Evolutionary conservation across 2,888 invertebrate genomes (phyloP), one percentile per base, ranked within the genome.

Genomic region (Caenorhabditis becei): DNA sequence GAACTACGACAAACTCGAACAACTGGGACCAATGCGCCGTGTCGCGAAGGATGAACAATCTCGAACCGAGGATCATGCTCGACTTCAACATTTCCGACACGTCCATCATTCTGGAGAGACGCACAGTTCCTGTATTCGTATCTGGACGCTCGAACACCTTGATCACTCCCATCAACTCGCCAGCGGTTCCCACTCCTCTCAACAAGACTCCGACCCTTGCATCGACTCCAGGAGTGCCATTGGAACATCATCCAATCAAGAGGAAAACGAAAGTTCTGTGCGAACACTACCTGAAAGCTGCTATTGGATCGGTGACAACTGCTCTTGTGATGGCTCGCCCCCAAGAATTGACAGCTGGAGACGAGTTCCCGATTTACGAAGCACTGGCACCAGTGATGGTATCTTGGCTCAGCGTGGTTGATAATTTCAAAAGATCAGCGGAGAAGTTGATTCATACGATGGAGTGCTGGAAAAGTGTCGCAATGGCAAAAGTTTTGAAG

Each of bases 311-410:
- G 5, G 65, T 87, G 1, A 63, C 71, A n/a, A 77, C 83, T 10
- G 66, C 82, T 1, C 78, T 86, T 49, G 86, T 86, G 4, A 84
- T 87, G 80, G 85, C 86, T 37, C 77, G 82, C 8, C 86, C 86
- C 51, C 80, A 86, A 37, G 87, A 87, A 35, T 44, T 80, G 66
- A 82, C 84, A 0, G 82, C 81, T 3, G 82, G 84, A 10, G 58
- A 86, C 24, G 87, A 88, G 49, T 87, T 87, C 65, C 86, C 89
- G 0, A 80, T 90, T 26, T 91, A 87, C 74, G 89, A 90, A 72
- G 84, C 87, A 14, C 59, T 90, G 23, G 80, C 86, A 4, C 89
- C 90, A 11, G 78, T 85, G 0, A 66, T 90, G 28, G 85, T 82
- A 16, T 83, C 87, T 1, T 90, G 91, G 91, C 44, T 88, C 14